Percentiles rank a stretch among this genome's conserved stretches.
phyloP scores from a whole-genome alignment of 1,140 invertebrate genomes.

The Pseudomyrmex pallidus region DNA sequence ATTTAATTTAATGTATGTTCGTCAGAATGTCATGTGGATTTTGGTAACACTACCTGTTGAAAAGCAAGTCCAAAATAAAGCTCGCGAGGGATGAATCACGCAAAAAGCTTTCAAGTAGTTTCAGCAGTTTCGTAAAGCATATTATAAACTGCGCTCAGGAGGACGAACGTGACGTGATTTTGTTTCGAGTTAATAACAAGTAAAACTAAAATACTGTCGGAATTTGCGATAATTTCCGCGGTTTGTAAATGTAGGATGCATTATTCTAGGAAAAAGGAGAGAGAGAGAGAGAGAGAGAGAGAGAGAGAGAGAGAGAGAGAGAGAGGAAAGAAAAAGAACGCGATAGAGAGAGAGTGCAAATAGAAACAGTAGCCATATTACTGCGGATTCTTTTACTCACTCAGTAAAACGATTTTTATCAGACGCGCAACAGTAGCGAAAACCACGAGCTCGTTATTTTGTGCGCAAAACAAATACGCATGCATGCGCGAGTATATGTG shows the following conservation, averaged over 20 bases:
- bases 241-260: constrained; percentile 9
- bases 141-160: neutral
- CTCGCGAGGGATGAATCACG: neutral
- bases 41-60: neutral
- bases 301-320: neutral
- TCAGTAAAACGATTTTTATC: constrained; percentile 44
- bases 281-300: neutral
- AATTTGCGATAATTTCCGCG: constrained; percentile 29
- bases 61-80: constrained; percentile 24
- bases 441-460: constrained; percentile 6
- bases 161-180: neutral
- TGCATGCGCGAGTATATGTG: too few relatives aligned
- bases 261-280: too few relatives aligned
- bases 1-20: neutral
- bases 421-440: constrained; percentile 25
- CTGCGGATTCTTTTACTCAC: constrained; percentile 35
- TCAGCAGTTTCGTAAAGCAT: neutral
- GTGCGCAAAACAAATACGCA: constrained; percentile 4
- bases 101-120: constrained; percentile 44
- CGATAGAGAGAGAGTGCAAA: neutral
- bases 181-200: constrained; percentile 37
- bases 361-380: constrained; percentile 4
- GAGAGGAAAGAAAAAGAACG: too few relatives aligned
- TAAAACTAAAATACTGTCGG: constrained; percentile 33
- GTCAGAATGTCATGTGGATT: constrained; percentile 12